Conservation (phyloP, 2,888 invertebrate genomes). For the Lochmaea crataegi region DNA sequence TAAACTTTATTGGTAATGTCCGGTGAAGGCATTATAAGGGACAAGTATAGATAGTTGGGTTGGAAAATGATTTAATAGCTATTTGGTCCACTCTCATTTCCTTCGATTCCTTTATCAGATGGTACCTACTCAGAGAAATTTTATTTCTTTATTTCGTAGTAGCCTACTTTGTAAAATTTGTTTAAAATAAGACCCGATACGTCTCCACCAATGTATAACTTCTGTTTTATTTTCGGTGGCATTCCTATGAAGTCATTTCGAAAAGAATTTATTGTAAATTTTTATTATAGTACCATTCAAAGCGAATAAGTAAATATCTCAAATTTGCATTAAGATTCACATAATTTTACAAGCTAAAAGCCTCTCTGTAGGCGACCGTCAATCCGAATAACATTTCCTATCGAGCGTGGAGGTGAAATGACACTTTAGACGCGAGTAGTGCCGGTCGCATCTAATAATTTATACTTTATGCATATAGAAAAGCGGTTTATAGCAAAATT, state of each 20-base stretch:
- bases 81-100: too few relatives aligned
- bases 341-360: slow-evolving; percentile 53
- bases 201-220: slow-evolving; percentile 26
- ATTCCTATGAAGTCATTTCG: slow-evolving; percentile 48
- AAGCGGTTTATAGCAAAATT: slow-evolving; percentile 14
- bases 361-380: slow-evolving; percentile 51
- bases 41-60: too few relatives aligned
- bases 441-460: slow-evolving; percentile 50
- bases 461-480: slow-evolving; percentile 28
- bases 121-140: too few relatives aligned
- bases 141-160: too few relatives aligned
- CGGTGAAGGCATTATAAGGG: too few relatives aligned
- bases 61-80: too few relatives aligned
- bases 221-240: slow-evolving; percentile 39
- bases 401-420: slow-evolving; percentile 49
- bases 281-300: slow-evolving; percentile 49
- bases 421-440: slow-evolving; percentile 41
- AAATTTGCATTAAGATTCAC: slow-evolving; percentile 44
- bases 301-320: slow-evolving; percentile 31
- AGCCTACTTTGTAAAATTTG: too few relatives aligned
- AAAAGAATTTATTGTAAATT: slow-evolving; percentile 52
- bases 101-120: too few relatives aligned
- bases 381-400: slow-evolving; percentile 55
- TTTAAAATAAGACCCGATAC: neutral
- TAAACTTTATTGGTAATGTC: too few relatives aligned